These are phyloP conservation scores for Phycodurus eques DNA, from an alignment of 2,113 vertebrate genomes.

Conservation along the genomic window DNA sequence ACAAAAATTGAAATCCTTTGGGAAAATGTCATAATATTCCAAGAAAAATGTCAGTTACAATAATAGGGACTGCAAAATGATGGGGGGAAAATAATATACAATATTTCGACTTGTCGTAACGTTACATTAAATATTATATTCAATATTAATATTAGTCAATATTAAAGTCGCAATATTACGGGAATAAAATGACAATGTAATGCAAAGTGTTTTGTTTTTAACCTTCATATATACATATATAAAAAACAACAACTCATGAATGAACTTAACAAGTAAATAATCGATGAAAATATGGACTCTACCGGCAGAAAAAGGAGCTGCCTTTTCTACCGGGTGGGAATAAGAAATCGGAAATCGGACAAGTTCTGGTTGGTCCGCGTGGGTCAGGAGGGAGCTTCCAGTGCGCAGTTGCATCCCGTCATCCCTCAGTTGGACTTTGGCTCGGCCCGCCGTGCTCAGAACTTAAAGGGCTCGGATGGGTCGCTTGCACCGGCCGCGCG, in stretches of 20 bases:
- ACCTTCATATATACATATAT: too few species aligned
- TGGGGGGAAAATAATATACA: too few species aligned
- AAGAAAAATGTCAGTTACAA: neutral
- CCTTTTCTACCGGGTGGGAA: neutral
- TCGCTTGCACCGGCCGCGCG: constrained; percentile 68
- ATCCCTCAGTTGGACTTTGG: constrained; percentile 45
- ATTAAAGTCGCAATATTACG: neutral
- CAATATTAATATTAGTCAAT: too few species aligned
- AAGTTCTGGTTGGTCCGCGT: constrained; percentile 14
- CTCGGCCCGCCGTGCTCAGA: constrained; percentile 70
- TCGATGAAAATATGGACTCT: neutral
- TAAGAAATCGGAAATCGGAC: neutral
- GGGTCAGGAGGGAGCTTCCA: constrained; percentile 34
- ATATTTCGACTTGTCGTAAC: too few species aligned
- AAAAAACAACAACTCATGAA: neutral
- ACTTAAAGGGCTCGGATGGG: constrained; percentile 67
- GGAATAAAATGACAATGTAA: neutral
- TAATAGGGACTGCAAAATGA: neutral
- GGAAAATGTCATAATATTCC: too few species aligned
- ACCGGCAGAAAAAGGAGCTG: too few species aligned
- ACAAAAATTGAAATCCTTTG: too few species aligned
- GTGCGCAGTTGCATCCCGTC: constrained; percentile 66
- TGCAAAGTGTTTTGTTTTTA: too few species aligned
- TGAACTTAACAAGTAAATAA: too few species aligned
- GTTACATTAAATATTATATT: too few species aligned